These are phyloP conservation scores for Neolamprologus hecqui DNA, from an alignment of 2,113 vertebrate genomes.

Conservation along the genomic window DNA sequence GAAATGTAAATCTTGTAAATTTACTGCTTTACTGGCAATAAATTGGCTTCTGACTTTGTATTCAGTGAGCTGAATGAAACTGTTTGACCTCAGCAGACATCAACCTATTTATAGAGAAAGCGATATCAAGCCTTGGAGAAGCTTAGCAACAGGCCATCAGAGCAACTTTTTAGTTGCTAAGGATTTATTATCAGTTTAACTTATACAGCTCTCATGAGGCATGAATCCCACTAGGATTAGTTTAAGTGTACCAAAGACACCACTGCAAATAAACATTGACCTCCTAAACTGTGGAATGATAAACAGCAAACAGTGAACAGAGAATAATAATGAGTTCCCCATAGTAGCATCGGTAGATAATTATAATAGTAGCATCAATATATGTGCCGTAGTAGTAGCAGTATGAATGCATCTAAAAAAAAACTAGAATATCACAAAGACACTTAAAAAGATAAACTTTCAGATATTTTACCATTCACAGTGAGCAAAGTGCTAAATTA, in stretches of 20 bases:
- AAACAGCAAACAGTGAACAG: background rate
- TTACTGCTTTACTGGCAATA: background rate
- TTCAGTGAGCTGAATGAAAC: conserved; percentile 4
- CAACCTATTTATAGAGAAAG: conserved; percentile 46
- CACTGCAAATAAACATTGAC: background rate
- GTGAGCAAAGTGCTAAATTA: background rate
- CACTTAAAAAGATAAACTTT: background rate
- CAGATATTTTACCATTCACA: background rate
- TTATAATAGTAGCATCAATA: background rate
- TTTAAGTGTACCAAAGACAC: background rate
- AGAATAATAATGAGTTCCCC: background rate
- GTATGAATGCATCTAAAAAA: background rate
- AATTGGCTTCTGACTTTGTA: background rate
- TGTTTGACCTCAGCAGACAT: conserved; percentile 25
- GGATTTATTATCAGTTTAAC: conserved; percentile 35
- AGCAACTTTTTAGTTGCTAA: conserved; percentile 50
- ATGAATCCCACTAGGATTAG: conserved; percentile 12
- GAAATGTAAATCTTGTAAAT: conserved; percentile 21
- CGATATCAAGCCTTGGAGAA: conserved; percentile 13
- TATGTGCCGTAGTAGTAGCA: background rate
- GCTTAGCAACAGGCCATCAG: conserved; percentile 48
- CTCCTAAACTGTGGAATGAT: background rate
- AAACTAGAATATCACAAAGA: background rate
- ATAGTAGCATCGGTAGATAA: background rate
- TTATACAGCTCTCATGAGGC: background rate